Evolutionary conservation across 1,140 invertebrate genomes (phyloP), one percentile per base, ranked within the genome.

Genomic region (Antheraea pernyi): DNA sequence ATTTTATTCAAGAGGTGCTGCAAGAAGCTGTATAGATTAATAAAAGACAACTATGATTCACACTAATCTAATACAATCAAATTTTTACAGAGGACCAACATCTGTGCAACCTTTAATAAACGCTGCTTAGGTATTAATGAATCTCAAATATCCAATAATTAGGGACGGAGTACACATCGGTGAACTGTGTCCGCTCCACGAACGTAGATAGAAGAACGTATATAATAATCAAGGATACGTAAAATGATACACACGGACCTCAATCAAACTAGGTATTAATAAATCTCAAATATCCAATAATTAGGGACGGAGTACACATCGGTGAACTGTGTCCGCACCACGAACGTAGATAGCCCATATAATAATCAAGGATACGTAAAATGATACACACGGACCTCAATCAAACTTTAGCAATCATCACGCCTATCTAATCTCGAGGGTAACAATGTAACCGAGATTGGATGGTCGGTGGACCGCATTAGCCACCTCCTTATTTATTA

Each of bases 401-500:
- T 89, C 86, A 89, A 89, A 89, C 76, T 89, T 89, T 88, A 70
- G 79, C 84, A 89, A 89, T 89, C 85, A 89, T 86, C 82, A 84
- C 83, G 82, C 74, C 84, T 84, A 83, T 84, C 83, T 85, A 86
- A 85, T 88, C 83, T 84, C 80, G 67, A 62, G 83, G 75, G 87
- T 78, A 84, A 88, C 87, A 86, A 84, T 88, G 81, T 83, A 82
- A 80, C 78, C 75, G 70, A 71, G 70, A 81, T 81, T 76, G 79
- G 76, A 77, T 79, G 68, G 73, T 78, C 79, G 60, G 73, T 63
- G 75, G 77, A 79, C 81, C 76, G 76, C 81, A 82, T 79, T 81
- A 81, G 81, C 76, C 74, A 65, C 71, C 74, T 58, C 66, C 79
- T 86, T 82, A 79, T 83, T 86, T 78, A 82, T 77, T 70, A 77